Conservation (phyloP, 2,797 vertebrate genomes). For the Paguma larvata region DNA sequence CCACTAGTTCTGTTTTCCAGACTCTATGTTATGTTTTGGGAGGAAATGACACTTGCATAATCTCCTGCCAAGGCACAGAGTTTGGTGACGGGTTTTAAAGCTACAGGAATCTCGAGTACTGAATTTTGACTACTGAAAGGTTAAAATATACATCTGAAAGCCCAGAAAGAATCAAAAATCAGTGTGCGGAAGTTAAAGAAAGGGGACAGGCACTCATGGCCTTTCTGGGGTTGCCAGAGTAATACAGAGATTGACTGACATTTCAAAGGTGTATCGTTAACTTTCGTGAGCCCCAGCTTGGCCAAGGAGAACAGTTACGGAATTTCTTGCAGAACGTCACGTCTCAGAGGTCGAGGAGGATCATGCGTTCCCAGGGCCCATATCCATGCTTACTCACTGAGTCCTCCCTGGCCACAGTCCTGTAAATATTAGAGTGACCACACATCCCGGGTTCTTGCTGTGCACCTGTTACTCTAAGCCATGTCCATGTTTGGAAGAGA, state of each 20-base stretch:
- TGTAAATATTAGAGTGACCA: neutral
- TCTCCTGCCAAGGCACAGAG: neutral
- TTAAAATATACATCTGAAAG: neutral
- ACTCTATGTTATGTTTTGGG: neutral
- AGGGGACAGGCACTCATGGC: too few relatives aligned
- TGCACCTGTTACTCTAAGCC: neutral
- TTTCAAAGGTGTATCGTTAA: neutral
- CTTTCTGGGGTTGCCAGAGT: neutral
- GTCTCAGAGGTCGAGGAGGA: neutral
- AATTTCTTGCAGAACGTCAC: neutral
- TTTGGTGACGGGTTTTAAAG: neutral
- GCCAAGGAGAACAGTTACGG: neutral
- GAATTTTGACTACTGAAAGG: neutral
- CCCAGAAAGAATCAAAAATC: neutral
- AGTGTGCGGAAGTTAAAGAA: neutral
- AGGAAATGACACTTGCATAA: neutral
- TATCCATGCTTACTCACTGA: neutral
- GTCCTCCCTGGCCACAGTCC: neutral
- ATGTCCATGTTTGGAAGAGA: neutral
- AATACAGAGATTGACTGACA: neutral
- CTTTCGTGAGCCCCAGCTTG: neutral
- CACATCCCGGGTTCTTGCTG: accelerated
- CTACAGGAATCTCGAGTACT: neutral
- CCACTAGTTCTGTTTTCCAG: neutral
- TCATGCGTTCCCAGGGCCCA: too few relatives aligned